A percentile compares a stretch with the other conserved stretches of the same genome.
phyloP scores from a whole-genome alignment of 2,113 vertebrate species.

The Oncorhynchus keta region DNA sequence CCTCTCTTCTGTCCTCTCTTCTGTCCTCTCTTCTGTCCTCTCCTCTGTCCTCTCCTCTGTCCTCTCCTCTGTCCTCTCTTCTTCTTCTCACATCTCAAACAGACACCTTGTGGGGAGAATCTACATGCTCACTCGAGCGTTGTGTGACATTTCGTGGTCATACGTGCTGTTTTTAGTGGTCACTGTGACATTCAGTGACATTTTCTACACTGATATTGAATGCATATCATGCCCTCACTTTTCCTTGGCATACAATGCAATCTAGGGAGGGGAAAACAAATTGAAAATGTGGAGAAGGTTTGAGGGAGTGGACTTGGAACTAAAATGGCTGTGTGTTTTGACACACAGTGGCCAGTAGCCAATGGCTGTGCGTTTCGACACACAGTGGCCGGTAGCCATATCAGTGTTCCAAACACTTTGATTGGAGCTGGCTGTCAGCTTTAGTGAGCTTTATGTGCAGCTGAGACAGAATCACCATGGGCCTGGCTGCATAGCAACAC shows the following conservation, averaged over 20 bases:
- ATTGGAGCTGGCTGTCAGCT: constrained; percentile 9
- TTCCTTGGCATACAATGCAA: neutral
- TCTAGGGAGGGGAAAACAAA: neutral
- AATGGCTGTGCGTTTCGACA: too few species aligned
- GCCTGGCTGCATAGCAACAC: constrained; percentile 47
- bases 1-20: too few species aligned
- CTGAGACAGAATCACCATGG: constrained; percentile 37
- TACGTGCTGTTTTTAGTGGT: neutral
- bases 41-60: too few species aligned
- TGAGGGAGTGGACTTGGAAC: neutral
- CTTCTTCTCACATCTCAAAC: too few species aligned
- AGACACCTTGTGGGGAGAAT: too few species aligned
- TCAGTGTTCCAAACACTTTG: neutral
- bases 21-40: too few species aligned
- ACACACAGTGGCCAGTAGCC: neutral
- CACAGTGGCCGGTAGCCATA: neutral
- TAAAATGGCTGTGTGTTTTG: neutral
- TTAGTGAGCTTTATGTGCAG: constrained; percentile 11
- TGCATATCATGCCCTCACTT: neutral
- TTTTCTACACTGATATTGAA: too few species aligned
- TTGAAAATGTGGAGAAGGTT: constrained; percentile 26
- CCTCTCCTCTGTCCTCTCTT: neutral
- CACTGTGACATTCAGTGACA: neutral
- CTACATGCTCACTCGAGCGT: neutral
- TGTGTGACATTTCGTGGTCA: neutral